Evolutionary conservation across 2,888 invertebrate species (phyloP), one percentile per base, ranked within the genome.

Genomic region (Heliconius hortense): DNA sequence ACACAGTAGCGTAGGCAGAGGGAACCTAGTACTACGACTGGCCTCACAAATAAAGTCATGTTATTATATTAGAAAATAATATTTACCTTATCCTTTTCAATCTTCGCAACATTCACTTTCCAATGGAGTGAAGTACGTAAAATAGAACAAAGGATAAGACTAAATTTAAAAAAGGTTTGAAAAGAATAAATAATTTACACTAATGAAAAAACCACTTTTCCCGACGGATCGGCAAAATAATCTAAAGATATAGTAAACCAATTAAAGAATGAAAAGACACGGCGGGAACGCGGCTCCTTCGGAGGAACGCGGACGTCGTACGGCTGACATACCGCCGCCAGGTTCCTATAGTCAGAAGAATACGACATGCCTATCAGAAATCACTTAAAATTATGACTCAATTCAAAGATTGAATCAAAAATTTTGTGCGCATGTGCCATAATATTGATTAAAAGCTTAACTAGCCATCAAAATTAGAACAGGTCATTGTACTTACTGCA

Each of bases 171-270:
- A 39, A 60, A 24, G 10, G 8, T 69, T 31, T 59, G 13, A 13
- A 24, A 31, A n/a, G 1, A 10, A 60, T 43, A 21, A 35, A 35
- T 31, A 74, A 69, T 43, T 64, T 77, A 78, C 62, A 76, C 35
- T 72, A 78, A 24, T 4, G 76, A 56, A 69, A 78, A 76, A 18
- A 76, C 74, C 2, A 76, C 72, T 78, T 70, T 74, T 31, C 74
- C 76, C 56, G 76, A 69, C 18, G 76, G 64, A 66, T 78, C 76
- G 56, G 74, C 72, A 26, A 76, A 78, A 35, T 56, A 76, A 48
- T 78, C 77, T 59, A 78, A 64, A 72, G 73, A 72, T 48, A 74
- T 64, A 4, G 73, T 39, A 62, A 78, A 69, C 31, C 71, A 68
- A 63, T 76, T 77, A 71, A 77, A 76, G 63, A 76, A 74, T 3